These are phyloP conservation scores for Drosophila mercatorum DNA, from an alignment of 2,888 invertebrate genomes.

Conservation along the genomic window DNA sequence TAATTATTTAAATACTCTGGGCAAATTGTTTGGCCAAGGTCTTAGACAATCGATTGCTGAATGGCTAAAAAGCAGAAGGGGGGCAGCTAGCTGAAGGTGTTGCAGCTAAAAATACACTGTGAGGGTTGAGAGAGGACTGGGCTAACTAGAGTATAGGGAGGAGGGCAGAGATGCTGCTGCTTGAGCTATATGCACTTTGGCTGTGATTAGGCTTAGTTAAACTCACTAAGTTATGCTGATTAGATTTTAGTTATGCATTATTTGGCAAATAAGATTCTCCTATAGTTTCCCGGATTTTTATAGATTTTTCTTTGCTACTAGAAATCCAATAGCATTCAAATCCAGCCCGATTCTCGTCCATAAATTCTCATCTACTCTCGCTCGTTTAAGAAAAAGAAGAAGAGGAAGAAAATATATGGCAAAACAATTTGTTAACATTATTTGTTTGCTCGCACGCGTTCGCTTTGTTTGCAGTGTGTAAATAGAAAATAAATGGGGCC, in stretches of 20 bases:
- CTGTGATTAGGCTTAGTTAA: background rate
- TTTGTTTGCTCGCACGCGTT: slow-evolving; percentile 38
- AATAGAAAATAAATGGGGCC: slow-evolving; percentile 63
- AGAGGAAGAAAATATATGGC: background rate
- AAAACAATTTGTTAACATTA: slow-evolving; percentile 30
- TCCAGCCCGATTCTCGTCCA: background rate
- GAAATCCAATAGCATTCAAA: background rate
- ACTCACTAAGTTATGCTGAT: no score
- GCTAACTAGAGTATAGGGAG: no score
- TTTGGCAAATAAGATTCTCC: no score
- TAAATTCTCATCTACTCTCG: slow-evolving; percentile 1
- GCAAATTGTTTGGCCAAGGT: slow-evolving; percentile 49
- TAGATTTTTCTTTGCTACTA: background rate
- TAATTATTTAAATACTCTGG: slow-evolving; percentile 48
- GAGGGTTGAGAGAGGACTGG: no score
- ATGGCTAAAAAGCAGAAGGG: slow-evolving; percentile 10
- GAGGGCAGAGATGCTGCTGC: background rate
- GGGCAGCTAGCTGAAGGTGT: background rate
- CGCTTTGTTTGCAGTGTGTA: slow-evolving; percentile 50
- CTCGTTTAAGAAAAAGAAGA: slow-evolving; percentile 1
- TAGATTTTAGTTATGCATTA: no score
- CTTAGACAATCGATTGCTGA: slow-evolving; percentile 40
- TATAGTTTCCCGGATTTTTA: background rate
- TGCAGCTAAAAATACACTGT: background rate
- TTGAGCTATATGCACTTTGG: background rate